Evolutionary conservation across 2,888 invertebrate genomes (phyloP).

Genomic region (Diaprepes abbreviatus): DNA sequence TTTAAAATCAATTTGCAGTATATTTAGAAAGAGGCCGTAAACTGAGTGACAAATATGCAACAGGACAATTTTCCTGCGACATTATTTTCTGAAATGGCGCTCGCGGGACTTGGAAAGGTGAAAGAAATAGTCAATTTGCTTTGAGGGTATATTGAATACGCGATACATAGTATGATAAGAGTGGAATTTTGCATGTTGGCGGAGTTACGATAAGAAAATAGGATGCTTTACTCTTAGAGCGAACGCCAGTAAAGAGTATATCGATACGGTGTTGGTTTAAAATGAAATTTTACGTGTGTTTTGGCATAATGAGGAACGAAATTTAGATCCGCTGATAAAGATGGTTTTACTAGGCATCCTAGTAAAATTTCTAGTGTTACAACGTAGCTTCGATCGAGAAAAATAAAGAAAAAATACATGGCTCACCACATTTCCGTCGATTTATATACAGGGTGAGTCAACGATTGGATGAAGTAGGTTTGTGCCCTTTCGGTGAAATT

Average conservation of each 20-base stretch:
- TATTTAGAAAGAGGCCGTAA: constrained; percentile 41
- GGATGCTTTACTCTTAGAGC: constrained; percentile 24
- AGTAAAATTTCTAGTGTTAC: too few relatives aligned
- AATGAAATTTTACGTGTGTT: constrained; percentile 2
- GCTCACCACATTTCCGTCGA: too few relatives aligned
- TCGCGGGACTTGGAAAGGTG: constrained; percentile 39
- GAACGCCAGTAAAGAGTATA: too few relatives aligned
- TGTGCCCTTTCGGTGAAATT: too few relatives aligned
- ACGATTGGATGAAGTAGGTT: too few relatives aligned
- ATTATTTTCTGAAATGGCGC: constrained; percentile 44
- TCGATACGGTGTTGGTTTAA: constrained; percentile 2
- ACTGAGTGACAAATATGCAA: constrained; percentile 49
- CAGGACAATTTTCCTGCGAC: constrained; percentile 40
- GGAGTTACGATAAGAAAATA: constrained; percentile 31
- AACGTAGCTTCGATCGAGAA: too few relatives aligned
- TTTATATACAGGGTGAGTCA: too few relatives aligned
- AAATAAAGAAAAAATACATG: too few relatives aligned
- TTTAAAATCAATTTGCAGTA: constrained; percentile 48
- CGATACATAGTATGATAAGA: constrained; percentile 36
- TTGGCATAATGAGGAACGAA: neutral
- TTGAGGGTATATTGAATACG: constrained; percentile 42
- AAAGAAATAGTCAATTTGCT: constrained; percentile 47
- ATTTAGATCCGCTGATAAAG: neutral
- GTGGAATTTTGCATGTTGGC: constrained; percentile 39
- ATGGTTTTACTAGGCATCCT: too few relatives aligned